Evolutionary conservation across 2,888 invertebrate genomes (phyloP).

Genomic region (Psylliodes chrysocephalus): DNA sequence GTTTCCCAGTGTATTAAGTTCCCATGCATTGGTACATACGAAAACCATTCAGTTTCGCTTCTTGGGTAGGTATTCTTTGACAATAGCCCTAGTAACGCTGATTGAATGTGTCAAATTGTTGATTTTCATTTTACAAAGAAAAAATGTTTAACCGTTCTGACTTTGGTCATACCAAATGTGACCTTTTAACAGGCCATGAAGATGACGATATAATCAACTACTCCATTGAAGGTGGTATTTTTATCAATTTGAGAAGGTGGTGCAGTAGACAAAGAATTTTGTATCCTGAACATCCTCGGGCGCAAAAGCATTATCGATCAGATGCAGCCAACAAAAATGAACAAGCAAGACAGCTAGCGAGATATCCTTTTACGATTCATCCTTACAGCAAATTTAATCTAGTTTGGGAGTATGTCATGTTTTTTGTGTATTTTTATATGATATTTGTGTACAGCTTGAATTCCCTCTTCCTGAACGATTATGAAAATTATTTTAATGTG

Average conservation of each 20-base stretch:
- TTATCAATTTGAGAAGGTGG: constrained; percentile 8
- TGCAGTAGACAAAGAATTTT: neutral
- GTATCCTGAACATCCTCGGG: neutral
- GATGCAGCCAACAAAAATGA: neutral
- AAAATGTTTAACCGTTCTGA: neutral
- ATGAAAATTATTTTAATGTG: neutral
- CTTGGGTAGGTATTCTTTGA: too few relatives aligned
- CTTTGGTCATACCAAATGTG: neutral
- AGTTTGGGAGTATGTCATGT: neutral
- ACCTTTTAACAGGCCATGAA: neutral
- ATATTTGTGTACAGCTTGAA: neutral
- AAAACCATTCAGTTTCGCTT: too few relatives aligned
- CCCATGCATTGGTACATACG: too few relatives aligned
- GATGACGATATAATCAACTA: neutral
- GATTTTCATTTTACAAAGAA: too few relatives aligned
- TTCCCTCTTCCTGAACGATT: neutral
- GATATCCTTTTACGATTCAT: neutral
- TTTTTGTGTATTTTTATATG: constrained; percentile 7
- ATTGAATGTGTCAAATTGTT: too few relatives aligned
- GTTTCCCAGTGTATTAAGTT: too few relatives aligned
- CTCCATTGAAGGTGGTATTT: neutral
- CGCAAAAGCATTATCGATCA: constrained; percentile 1
- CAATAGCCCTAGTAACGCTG: too few relatives aligned
- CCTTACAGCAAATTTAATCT: constrained; percentile 12
- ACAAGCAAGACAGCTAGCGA: constrained; percentile 2